Evolutionary conservation across 2,797 vertebrate species (phyloP), one percentile per base, ranked within the genome.

Genomic region (Tenualosa ilisha): DNA sequence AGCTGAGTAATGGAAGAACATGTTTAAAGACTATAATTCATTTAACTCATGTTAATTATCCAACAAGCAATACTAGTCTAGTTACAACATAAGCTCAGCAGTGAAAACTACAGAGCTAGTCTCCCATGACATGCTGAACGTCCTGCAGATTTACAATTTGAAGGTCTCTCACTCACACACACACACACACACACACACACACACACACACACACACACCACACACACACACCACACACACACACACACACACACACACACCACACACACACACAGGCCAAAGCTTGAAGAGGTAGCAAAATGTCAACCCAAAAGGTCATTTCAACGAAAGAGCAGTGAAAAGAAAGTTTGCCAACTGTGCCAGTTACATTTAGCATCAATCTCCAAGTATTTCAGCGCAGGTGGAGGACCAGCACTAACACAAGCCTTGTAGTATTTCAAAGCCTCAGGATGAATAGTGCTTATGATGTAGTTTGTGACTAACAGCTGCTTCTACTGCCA

Each of bases 191-290:
- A 72, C 54, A 50, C 46, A 43, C 20, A 83, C 24, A 50, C 24
- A 46, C 82, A 83, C 85, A 83, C 26, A 84, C 49, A 82, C 82
- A 83, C 85, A 83, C 26, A 72, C 54, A 50, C 46, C n/a, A n/a
- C n/a, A n/a, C n/a, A n/a, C n/a, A n/a, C n/a, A n/a, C n/a, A n/a
- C n/a, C 43, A 22, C 8, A 83, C 24, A 65, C 24, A 46, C 82
- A 83, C 85, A 83, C 26, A 83, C 49, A 82, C 82, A 83, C 85
- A 83, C 26, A 75, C 43, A 37, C 49, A 43, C 22, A 84, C 20
- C 50, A 82, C 82, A 72, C 85, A 83, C 31, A 84, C 56, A 37
- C 49, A 46, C 22, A 86, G 20, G 53, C 50, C 22, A 61, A 7
- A 24, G 54, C 3, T 56, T 56, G 15, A 17, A 63, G 24, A 13